Evolutionary conservation across 1,140 invertebrate species (phyloP).

Genomic region (Mamestra configurata): DNA sequence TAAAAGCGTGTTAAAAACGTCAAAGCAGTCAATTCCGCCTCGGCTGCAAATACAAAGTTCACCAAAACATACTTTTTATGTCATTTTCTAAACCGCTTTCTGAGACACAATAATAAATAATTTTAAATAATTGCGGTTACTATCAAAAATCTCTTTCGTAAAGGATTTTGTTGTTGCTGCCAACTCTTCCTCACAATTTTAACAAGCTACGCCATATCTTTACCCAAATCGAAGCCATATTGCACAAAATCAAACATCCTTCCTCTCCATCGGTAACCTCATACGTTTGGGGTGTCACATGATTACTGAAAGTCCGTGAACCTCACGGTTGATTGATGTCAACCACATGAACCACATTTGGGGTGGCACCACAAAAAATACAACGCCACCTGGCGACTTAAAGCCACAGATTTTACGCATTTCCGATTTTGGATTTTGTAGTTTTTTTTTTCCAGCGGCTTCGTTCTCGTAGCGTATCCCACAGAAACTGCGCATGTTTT

Average conservation of each 20-base stretch:
- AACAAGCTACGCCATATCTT: neutral
- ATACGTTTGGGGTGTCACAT: constrained; percentile 1
- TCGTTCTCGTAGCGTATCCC: too few relatives aligned
- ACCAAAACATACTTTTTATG: too few relatives aligned
- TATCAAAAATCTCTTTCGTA: too few relatives aligned
- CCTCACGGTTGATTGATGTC: neutral
- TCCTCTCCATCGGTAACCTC: neutral
- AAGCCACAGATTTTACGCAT: constrained; percentile 5
- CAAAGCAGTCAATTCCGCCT: too few relatives aligned
- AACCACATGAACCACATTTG: constrained; percentile 1
- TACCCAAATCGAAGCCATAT: constrained; percentile 4
- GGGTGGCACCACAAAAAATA: neutral
- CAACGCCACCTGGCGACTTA: constrained; percentile 5
- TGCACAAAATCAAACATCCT: constrained; percentile 17
- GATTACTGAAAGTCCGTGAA: neutral
- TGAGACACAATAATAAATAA: too few relatives aligned
- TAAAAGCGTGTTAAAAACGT: too few relatives aligned
- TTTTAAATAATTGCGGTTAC: too few relatives aligned
- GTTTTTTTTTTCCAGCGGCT: neutral
- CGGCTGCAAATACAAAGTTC: too few relatives aligned
- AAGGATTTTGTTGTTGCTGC: too few relatives aligned
- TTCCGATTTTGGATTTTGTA: neutral
- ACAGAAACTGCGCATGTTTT: too few relatives aligned
- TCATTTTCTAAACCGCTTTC: too few relatives aligned
- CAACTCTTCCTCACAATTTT: neutral